These are phyloP conservation scores for Clarias laeviceps DNA, from an alignment of 2,797 vertebrate genomes.

Conservation along the genomic window DNA sequence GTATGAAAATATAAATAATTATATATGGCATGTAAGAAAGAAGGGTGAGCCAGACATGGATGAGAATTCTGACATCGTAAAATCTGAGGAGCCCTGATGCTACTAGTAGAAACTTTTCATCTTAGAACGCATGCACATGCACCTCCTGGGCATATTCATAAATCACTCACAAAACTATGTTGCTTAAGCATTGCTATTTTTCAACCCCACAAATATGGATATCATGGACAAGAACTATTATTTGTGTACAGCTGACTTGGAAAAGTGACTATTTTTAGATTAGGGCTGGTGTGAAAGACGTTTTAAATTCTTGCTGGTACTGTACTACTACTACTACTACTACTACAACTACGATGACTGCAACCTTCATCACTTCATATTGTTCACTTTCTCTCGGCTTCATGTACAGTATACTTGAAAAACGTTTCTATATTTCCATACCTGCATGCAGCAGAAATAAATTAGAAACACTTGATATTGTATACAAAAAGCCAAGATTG, in stretches of 20 bases:
- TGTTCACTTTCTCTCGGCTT: too few species aligned
- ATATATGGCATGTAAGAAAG: background rate
- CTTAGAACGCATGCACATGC: constrained; percentile 35
- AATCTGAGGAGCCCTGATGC: constrained; percentile 41
- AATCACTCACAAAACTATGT: constrained; percentile 61
- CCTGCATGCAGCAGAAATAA: too few species aligned
- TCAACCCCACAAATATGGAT: constrained; percentile 62
- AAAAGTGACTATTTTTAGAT: background rate
- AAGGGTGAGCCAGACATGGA: constrained; percentile 8
- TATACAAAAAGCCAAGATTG: too few species aligned
- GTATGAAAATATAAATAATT: background rate
- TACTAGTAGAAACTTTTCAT: constrained; percentile 41
- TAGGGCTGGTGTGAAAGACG: too few species aligned
- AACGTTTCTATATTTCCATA: too few species aligned
- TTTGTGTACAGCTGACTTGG: background rate
- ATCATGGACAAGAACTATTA: constrained; percentile 34
- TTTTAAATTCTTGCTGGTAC: too few species aligned
- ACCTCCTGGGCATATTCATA: constrained; percentile 56
- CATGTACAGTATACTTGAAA: too few species aligned
- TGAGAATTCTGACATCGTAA: constrained; percentile 35
- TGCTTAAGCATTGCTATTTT: constrained; percentile 62
- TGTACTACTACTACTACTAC: too few species aligned
- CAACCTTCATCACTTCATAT: too few species aligned
- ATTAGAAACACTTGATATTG: too few species aligned
- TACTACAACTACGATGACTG: too few species aligned